Evolutionary conservation across 2,113 vertebrate species (phyloP), one percentile per base, ranked within the genome.

Genomic region (Circaetus cinerascens): DNA sequence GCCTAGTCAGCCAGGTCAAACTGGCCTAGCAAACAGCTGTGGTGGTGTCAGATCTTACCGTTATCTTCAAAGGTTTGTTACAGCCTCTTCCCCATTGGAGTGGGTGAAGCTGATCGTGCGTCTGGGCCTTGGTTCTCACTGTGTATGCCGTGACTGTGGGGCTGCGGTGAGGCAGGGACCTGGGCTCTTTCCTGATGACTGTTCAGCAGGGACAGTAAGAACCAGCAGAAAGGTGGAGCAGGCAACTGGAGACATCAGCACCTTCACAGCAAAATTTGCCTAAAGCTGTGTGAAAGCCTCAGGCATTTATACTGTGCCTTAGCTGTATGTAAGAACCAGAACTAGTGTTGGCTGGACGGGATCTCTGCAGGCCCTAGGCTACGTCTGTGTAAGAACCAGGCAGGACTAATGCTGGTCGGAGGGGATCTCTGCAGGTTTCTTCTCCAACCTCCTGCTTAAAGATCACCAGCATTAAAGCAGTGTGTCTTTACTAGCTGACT

Each of bases 101-200:
- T 26, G 60, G 23, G 10, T 32, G 69, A 67, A 38, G 29, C 9
- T 2, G 2, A 40, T 38, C 1, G 3, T 13, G 34, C 59, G 51
- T 0, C 0, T 6, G 7, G 13, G 21, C 40, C 36, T 64, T 1
- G 1, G n/a, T 25, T 93, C 22, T 38, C 56, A 23, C 15, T 3
- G 13, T 63, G 27, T 4, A 0, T 11, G 14, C 16, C 51, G 4
- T 11, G 46, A 27, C 41, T 32, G 11, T 25, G 38, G n/a, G 60
- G 41, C 41, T 75, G 27, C 34, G 30, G 30, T 29, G 41, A 63
- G 9, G 5, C 26, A 45, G 29, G 36, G 20, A 32, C 17, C 36
- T 46, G 45, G 36, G 26, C 19, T 74, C 9, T 22, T 77, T 60
- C 53, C 72, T 69, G 25, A 30, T 59, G 25, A 5, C 2, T 10